A percentile compares a stretch with the other conserved stretches of the same genome.
Evolutionary conservation across 2,113 vertebrate species (phyloP).

Genomic region (Columba janthina): DNA sequence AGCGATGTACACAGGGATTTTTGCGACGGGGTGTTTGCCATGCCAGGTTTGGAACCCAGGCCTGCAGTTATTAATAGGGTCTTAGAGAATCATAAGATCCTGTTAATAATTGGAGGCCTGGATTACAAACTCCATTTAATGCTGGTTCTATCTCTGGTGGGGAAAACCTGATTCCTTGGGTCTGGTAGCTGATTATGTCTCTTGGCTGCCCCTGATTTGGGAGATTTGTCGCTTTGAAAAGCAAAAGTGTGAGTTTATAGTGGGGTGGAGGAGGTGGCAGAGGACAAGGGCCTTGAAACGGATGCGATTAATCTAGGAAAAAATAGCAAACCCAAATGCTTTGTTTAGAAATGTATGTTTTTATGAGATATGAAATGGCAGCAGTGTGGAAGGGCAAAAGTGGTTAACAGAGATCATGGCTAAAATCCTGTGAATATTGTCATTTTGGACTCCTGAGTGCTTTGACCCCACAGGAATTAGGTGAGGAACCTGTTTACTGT

Average conservation of each 20-base stretch:
- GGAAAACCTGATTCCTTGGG: not conserved
- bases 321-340: not conserved
- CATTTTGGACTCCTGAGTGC: not conserved
- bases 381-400: not conserved
- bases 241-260: not conserved
- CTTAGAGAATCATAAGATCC: too few relatives aligned
- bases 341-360: not conserved
- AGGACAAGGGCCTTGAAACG: not conserved
- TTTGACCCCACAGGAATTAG: not conserved
- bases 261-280: not conserved
- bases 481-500: not conserved
- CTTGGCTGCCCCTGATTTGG: not conserved
- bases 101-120: too few relatives aligned
- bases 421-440: not conserved
- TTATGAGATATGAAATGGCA: not conserved
- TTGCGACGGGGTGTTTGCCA: not conserved
- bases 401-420: not conserved
- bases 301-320: not conserved
- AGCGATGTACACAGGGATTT: accelerated
- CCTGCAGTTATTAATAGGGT: accelerated
- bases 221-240: not conserved
- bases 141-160: not conserved
- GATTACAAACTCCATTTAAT: too few relatives aligned
- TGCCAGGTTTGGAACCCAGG: not conserved
- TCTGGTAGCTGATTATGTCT: not conserved